Conservation (phyloP, 2,888 invertebrate genomes). For the Alloplasta piceator region DNA sequence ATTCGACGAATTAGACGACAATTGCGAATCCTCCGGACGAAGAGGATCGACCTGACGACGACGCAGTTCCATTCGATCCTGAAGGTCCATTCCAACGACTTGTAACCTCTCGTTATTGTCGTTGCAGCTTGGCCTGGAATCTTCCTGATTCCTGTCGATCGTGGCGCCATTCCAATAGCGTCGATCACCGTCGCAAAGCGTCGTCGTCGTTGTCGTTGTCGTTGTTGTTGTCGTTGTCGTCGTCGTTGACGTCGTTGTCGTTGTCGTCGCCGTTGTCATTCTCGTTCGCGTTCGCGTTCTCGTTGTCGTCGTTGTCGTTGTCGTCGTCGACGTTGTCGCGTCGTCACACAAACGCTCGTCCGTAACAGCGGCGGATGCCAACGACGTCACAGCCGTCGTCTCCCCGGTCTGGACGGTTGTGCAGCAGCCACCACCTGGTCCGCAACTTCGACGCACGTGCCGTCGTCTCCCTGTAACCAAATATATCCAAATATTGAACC, state of each 20-base stretch:
- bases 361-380: slow-evolving; percentile 25
- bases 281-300: slow-evolving; percentile 47
- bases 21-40: slow-evolving; percentile 13
- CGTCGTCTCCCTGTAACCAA: slow-evolving; percentile 83
- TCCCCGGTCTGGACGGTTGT: slow-evolving; percentile 72
- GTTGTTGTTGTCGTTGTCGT: slow-evolving; percentile 44
- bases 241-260: slow-evolving; percentile 47
- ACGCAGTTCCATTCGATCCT: slow-evolving; percentile 9
- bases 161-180: slow-evolving; percentile 8
- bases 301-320: slow-evolving; percentile 52
- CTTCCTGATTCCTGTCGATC: slow-evolving; percentile 26
- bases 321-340: slow-evolving; percentile 45
- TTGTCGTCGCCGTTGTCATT: slow-evolving; percentile 37
- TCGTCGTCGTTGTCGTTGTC: slow-evolving; percentile 46
- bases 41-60: slow-evolving; percentile 10
- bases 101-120: slow-evolving; percentile 47
- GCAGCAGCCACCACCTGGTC: slow-evolving; percentile 71
- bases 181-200: slow-evolving; percentile 28
- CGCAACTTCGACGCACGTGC: slow-evolving; percentile 81
- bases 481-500: slow-evolving; percentile 69
- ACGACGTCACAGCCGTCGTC: slow-evolving; percentile 45
- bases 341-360: slow-evolving; percentile 7
- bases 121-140: slow-evolving; percentile 32
- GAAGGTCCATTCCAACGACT: slow-evolving; percentile 2
- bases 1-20: background rate